Percentiles rank a stretch among this genome's conserved stretches.
Conservation (phyloP, 1,140 invertebrate species). For the Proales similis region DNA sequence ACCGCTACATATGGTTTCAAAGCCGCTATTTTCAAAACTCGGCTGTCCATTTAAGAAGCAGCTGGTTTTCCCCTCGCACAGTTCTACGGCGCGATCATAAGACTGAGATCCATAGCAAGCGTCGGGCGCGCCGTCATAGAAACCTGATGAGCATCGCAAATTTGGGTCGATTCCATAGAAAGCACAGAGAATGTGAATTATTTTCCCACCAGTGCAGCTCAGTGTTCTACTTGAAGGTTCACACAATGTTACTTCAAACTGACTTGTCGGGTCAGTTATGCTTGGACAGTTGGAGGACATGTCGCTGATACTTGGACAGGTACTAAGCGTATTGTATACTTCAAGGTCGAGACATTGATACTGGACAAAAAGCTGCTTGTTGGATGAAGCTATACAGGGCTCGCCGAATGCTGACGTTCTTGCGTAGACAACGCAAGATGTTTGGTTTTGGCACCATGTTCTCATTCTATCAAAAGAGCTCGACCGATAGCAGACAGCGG, state of each 20-base stretch:
- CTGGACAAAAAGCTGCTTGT: constrained; percentile 22
- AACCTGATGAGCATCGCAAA: not conserved
- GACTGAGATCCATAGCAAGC: constrained; percentile 6
- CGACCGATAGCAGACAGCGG: constrained; percentile 12
- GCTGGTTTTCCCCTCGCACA: constrained; percentile 12
- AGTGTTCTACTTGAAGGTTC: not conserved
- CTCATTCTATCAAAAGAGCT: constrained; percentile 7
- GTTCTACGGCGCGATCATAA: not conserved
- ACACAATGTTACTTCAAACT: constrained; percentile 9
- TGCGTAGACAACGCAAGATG: not conserved
- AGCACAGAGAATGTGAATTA: constrained; percentile 5
- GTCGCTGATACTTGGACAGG: not conserved
- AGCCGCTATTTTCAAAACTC: too few species aligned
- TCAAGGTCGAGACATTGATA: constrained; percentile 27
- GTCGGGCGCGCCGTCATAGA: constrained; percentile 2
- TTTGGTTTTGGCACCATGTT: constrained; percentile 26
- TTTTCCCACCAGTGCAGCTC: not conserved
- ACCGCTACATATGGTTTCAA: constrained; percentile 8
- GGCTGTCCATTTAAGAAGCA: too few species aligned
- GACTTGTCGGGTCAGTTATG: too few species aligned
- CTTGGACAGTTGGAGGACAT: not conserved
- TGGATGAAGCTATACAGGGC: constrained; percentile 18
- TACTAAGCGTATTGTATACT: constrained; percentile 1
- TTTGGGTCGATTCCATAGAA: constrained; percentile 37
- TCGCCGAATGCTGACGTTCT: constrained; percentile 19